phyloP scores from a whole-genome alignment of 2,113 vertebrate genomes.

The Carlito syrichta region DNA sequence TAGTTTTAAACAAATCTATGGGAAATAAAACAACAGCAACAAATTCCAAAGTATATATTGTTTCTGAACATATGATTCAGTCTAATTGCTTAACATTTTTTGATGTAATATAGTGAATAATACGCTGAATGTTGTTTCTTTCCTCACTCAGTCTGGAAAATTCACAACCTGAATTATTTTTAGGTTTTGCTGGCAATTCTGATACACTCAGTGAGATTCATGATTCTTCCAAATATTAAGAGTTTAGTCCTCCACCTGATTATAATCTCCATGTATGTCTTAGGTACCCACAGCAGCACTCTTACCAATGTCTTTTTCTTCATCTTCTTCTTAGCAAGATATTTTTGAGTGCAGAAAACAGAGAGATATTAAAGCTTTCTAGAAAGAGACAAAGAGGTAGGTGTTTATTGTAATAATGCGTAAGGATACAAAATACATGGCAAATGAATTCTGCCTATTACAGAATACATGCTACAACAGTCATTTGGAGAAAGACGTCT shows the following conservation, averaged over 20 bases:
- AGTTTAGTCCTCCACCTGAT: accelerated
- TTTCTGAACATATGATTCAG: background rate
- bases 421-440: background rate
- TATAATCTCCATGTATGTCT: background rate
- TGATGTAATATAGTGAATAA: background rate
- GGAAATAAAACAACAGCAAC: background rate
- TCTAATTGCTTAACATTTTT: background rate
- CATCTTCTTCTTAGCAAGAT: background rate
- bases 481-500: background rate
- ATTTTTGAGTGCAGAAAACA: background rate
- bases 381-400: background rate
- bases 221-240: background rate
- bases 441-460: background rate
- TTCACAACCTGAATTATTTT: background rate
- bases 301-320: background rate
- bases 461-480: no score
- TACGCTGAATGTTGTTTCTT: background rate
- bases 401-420: background rate
- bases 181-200: background rate
- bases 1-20: background rate
- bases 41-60: background rate
- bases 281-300: background rate
- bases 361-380: background rate
- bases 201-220: background rate
- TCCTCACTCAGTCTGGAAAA: background rate